Conservation (phyloP, 23 tunicate genomes). For the Styela plicata region DNA sequence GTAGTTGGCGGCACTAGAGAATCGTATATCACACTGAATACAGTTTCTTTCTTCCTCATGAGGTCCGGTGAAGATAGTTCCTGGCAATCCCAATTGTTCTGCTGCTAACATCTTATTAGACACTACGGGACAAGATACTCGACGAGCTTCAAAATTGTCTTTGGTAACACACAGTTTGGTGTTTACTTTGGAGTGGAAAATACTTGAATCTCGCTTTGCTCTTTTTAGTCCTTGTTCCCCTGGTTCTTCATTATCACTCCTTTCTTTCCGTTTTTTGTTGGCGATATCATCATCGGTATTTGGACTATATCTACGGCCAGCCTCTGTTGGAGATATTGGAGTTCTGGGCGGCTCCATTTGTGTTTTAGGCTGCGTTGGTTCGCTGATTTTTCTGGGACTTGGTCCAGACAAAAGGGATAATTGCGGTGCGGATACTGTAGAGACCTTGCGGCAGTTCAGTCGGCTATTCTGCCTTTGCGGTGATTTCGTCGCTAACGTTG, state of each 20-base stretch:
- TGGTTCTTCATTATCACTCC: neutral
- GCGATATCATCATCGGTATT: neutral
- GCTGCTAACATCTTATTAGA: neutral
- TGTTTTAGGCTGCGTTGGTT: neutral
- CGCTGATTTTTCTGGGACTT: neutral
- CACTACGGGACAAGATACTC: constrained; percentile 23
- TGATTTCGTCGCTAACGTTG: neutral
- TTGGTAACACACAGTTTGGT: neutral
- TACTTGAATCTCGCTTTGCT: neutral
- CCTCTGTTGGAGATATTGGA: neutral
- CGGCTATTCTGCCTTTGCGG: neutral
- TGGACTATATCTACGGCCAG: neutral
- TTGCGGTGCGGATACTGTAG: constrained; percentile 7
- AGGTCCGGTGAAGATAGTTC: neutral
- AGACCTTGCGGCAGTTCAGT: neutral
- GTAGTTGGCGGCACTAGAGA: constrained; percentile 2
- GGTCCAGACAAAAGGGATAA: neutral
- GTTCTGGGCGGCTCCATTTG: neutral
- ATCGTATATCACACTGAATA: constrained; percentile 10
- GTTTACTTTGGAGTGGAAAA: neutral
- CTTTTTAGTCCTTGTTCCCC: neutral
- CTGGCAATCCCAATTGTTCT: neutral
- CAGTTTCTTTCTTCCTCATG: constrained; percentile 4
- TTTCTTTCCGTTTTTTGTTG: constrained; percentile 1
- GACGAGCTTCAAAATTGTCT: neutral